Percentiles rank a stretch among this genome's conserved stretches.
phyloP scores from a whole-genome alignment of 2,888 invertebrate species.

The Drosophila pseudotakahashii region DNA sequence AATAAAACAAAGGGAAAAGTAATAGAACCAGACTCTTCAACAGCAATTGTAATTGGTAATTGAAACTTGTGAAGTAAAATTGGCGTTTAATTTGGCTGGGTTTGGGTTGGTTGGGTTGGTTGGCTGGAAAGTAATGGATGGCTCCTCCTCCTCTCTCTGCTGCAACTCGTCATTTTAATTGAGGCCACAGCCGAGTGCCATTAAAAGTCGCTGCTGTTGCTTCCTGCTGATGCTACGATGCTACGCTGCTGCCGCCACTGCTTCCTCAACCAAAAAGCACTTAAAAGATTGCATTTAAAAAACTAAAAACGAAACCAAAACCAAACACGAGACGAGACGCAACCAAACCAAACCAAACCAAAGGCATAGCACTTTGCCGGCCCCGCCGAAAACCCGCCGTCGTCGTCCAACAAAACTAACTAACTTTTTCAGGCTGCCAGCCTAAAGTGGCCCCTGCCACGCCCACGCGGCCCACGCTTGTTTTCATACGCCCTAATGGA shows the following conservation, averaged over 20 bases:
- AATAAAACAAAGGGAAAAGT: slow-evolving; percentile 33
- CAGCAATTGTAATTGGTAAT: slow-evolving; percentile 39
- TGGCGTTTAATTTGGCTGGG: slow-evolving; percentile 37
- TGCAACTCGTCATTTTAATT: slow-evolving; percentile 47
- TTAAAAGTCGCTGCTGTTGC: slow-evolving; percentile 58
- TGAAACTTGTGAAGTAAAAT: slow-evolving; percentile 44
- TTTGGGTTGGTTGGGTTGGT: not conserved
- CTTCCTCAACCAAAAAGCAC: slow-evolving; percentile 65
- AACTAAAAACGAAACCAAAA: slow-evolving; percentile 47
- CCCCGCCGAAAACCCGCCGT: slow-evolving; percentile 5
- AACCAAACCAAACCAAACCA: slow-evolving; percentile 41
- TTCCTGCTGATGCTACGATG: slow-evolving; percentile 13
- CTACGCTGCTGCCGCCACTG: slow-evolving; percentile 13
- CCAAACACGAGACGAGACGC: slow-evolving; percentile 37
- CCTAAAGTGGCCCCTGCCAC: slow-evolving; percentile 50
- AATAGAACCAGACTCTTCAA: slow-evolving; percentile 17
- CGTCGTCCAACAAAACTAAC: slow-evolving; percentile 50
- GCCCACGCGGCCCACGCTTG: slow-evolving; percentile 34
- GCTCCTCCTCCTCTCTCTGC: not conserved
- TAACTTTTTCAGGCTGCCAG: slow-evolving; percentile 50
- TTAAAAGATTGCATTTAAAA: slow-evolving; percentile 71
- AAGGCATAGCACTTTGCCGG: slow-evolving; percentile 61
- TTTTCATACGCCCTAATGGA: slow-evolving; percentile 60
- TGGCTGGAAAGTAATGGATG: slow-evolving; percentile 11
- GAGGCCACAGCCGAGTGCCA: slow-evolving; percentile 57